These are phyloP conservation scores for Paracyclopina nana DNA, from an alignment of 1,140 invertebrate species.

Conservation along the genomic window DNA sequence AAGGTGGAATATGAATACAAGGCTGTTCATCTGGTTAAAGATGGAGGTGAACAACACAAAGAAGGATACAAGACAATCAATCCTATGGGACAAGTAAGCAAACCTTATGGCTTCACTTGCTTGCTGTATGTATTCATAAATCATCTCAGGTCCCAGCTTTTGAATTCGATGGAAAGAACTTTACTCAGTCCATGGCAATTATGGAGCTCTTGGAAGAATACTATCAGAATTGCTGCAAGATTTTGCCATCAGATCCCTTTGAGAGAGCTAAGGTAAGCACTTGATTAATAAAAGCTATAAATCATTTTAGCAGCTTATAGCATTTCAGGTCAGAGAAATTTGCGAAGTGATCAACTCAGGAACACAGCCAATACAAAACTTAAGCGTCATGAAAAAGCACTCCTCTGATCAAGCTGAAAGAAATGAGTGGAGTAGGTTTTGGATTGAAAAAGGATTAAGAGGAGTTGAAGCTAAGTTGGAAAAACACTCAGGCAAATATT, in stretches of 20 bases:
- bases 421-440: conserved; percentile 61
- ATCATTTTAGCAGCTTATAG: conserved; percentile 13
- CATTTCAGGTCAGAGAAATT: conserved; percentile 39
- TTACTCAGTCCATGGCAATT: conserved; percentile 77
- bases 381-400: conserved; percentile 53
- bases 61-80: conserved; percentile 75
- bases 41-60: conserved; percentile 39
- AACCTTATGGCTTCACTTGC: no score
- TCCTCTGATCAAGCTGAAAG: conserved; percentile 37
- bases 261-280: conserved; percentile 52
- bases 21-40: conserved; percentile 58
- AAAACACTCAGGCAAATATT: conserved; percentile 70
- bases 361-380: conserved; percentile 88
- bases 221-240: conserved; percentile 51
- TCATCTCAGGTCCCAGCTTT: conserved; percentile 81
- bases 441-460: conserved; percentile 67
- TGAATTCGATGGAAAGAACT: conserved; percentile 55
- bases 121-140: no score
- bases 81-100: conserved; percentile 79
- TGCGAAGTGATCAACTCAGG: conserved; percentile 68
- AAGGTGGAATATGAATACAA: conserved; percentile 86
- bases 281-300: neutral
- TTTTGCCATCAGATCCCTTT: conserved; percentile 66
- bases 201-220: conserved; percentile 89
- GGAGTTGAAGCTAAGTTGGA: conserved; percentile 70